Evolutionary conservation across 1,140 invertebrate species (phyloP).

Genomic region (Triops cancriformis): DNA sequence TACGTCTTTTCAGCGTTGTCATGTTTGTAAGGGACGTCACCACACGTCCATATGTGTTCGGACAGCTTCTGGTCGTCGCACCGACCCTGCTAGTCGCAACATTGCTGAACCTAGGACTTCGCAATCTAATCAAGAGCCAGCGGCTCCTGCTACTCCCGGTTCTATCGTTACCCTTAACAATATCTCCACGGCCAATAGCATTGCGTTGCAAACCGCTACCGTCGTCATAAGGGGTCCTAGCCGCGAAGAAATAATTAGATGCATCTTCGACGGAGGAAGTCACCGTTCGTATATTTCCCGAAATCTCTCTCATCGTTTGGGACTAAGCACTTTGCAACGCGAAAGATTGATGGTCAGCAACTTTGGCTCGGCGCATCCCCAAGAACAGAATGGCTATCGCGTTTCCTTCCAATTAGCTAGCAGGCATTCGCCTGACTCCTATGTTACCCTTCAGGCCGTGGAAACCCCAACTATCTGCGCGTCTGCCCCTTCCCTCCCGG

Average conservation of each 20-base stretch:
- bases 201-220: neutral
- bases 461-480: neutral
- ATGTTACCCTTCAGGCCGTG: neutral
- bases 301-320: neutral
- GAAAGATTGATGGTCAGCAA: neutral
- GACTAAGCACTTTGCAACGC: neutral
- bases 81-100: neutral
- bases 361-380: neutral
- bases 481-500: neutral
- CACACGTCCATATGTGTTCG: neutral
- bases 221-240: neutral
- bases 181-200: neutral
- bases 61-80: neutral
- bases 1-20: neutral
- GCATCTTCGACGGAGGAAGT: neutral
- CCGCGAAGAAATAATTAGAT: neutral
- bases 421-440: neutral
- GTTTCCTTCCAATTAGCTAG: neutral
- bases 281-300: neutral
- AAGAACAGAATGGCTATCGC: neutral
- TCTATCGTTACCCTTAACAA: neutral
- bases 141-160: neutral
- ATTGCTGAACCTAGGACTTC: neutral
- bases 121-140: neutral
- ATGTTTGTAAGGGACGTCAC: too few relatives aligned